phyloP scores from a whole-genome alignment of 2,113 vertebrate genomes.

The Vombatus ursinus region DNA sequence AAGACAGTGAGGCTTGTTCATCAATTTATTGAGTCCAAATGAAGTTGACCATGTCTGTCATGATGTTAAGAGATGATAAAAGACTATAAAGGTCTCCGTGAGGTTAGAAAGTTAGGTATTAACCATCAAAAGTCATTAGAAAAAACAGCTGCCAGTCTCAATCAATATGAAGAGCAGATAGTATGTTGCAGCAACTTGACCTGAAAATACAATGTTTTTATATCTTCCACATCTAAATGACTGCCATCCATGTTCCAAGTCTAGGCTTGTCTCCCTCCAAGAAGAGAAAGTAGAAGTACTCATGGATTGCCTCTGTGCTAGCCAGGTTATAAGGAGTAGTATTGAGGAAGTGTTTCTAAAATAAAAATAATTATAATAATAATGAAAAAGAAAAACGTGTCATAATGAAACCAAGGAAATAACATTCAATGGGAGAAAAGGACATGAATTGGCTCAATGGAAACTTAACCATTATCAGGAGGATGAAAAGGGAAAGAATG shows the following conservation, averaged over 20 bases:
- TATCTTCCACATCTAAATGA: neutral
- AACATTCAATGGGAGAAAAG: neutral
- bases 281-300: neutral
- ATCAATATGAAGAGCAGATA: neutral
- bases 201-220: neutral
- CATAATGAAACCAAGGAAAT: neutral
- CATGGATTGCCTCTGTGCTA: neutral
- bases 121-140: neutral
- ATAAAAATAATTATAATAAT: neutral
- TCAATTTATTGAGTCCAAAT: neutral
- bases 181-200: neutral
- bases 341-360: neutral
- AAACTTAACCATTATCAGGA: neutral
- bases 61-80: neutral
- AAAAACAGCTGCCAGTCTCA: neutral
- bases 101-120: neutral
- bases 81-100: neutral
- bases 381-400: neutral
- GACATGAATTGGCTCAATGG: neutral
- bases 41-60: neutral
- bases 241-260: neutral
- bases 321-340: neutral
- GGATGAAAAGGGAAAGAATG: neutral
- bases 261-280: neutral
- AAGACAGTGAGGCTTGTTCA: neutral